Base-by-base conservation (phyloP, 1,140 invertebrate genomes). In the Leucophenga varia region DNA sequence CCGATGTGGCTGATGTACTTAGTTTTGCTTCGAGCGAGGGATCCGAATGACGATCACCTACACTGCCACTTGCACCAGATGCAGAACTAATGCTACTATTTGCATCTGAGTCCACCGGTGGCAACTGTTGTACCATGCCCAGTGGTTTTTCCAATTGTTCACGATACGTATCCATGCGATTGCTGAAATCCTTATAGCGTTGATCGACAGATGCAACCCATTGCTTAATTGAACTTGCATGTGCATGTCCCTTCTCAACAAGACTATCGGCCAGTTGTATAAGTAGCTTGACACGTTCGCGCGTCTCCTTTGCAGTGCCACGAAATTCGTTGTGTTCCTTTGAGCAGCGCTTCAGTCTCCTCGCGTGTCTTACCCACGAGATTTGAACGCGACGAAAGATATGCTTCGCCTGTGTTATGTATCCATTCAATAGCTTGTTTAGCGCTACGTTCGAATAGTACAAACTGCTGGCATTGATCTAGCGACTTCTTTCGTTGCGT, bases 361-460 rank as follows among this genome's bases (percentile, higher is more conserved):
- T 75, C 73, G 10, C 61, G 54, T 21, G 89, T 91, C 67, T 94
- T 90, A 47, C 91, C 86, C 54, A 84, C 79, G 74, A 86, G 81
- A 75, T 84, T 83, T 3, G 74, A 89, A 32, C 79, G 88, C 2
- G 89, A 91, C 1, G 86, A 84, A 19, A 95, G 81, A 74, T 94
- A 87, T 48, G 86, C 84, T 78, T 96, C 91, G 52, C 92, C 90
- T 7, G 91, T 95, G 72, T 97, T 94, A 51, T 90, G 87, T 51
- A 98, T 97, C 95, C 95, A 98, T 75, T 97, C 94, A 35, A 97
- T 84, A 1, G 93, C 93, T 61, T 94, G 91, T 61, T 91, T 91
- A 8, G 91, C 92, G 21, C 91, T 93, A 12, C 88, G 81, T 67
- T 95, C 92, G 71, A 95, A 95, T 32, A 95, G 76, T 3, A 96